phyloP scores from a whole-genome alignment of 2,888 invertebrate genomes.

The Ecliptopera silaceata region DNA sequence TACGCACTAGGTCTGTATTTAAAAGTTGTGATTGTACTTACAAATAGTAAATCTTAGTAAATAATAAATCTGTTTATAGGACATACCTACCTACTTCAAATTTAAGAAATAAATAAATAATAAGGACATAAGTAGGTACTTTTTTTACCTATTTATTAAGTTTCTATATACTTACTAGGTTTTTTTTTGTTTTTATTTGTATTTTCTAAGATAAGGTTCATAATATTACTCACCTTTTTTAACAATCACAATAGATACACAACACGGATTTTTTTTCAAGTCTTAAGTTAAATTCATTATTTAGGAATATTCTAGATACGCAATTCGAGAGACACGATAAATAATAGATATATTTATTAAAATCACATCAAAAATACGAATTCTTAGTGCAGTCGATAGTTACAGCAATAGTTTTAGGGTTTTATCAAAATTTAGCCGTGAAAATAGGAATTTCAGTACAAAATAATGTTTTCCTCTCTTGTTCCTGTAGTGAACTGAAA shows the following conservation, averaged over 20 bases:
- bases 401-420: slow-evolving; percentile 11
- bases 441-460: slow-evolving; percentile 39
- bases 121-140: too few species aligned
- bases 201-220: too few species aligned
- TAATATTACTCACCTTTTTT: background rate
- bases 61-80: too few species aligned
- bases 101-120: too few species aligned
- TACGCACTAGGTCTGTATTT: too few species aligned
- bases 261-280: background rate
- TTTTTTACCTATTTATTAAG: too few species aligned
- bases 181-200: too few species aligned
- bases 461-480: slow-evolving; percentile 39
- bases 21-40: too few species aligned
- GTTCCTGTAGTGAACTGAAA: slow-evolving; percentile 41
- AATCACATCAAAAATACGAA: slow-evolving; percentile 20
- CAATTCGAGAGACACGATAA: slow-evolving; percentile 13
- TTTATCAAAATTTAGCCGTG: slow-evolving; percentile 21
- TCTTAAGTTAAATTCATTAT: slow-evolving; percentile 3
- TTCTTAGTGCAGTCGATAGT: slow-evolving; percentile 4
- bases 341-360: slow-evolving; percentile 14
- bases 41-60: too few species aligned
- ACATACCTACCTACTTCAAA: too few species aligned
- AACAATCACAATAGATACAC: background rate
- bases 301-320: slow-evolving; percentile 2
- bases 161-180: too few species aligned